phyloP scores from a whole-genome alignment of 2,113 vertebrate genomes.

The Ibidorhyncha struthersii region DNA sequence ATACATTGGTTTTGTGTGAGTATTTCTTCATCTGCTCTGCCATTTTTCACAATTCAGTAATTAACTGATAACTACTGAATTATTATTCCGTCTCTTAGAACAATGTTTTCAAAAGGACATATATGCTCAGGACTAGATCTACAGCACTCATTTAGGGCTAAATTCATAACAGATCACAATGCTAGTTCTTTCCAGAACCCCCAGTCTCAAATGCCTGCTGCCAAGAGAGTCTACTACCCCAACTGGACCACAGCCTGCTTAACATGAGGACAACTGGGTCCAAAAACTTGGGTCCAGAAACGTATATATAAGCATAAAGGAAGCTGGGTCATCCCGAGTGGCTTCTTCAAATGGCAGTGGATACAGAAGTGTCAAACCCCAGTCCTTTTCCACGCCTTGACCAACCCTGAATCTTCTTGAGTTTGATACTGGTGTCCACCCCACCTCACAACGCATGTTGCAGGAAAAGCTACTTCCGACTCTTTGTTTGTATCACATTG shows the following conservation, averaged over 20 bases:
- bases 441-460: not conserved
- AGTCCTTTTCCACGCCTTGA: not conserved
- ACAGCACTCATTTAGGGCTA: not conserved
- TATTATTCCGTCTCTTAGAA: slow-evolving; percentile 21
- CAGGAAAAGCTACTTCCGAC: not conserved
- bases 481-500: not conserved
- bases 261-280: not conserved
- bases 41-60: slow-evolving; percentile 18
- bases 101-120: not conserved
- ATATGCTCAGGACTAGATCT: not conserved
- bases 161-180: not conserved
- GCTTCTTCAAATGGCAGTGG: not conserved
- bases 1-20: slow-evolving; percentile 8
- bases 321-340: not conserved
- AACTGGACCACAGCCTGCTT: not conserved
- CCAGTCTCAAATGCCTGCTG: not conserved
- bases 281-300: not conserved
- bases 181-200: not conserved
- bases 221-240: not conserved
- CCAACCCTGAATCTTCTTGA: not conserved
- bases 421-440: rapidly evolving
- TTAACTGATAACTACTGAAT: slow-evolving; percentile 38
- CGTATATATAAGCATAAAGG: not conserved
- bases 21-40: slow-evolving; percentile 21
- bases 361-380: not conserved